A percentile compares a stretch with the other conserved stretches of the same genome.
phyloP scores from a whole-genome alignment of 2,797 vertebrate species.

The Mus caroli region DNA sequence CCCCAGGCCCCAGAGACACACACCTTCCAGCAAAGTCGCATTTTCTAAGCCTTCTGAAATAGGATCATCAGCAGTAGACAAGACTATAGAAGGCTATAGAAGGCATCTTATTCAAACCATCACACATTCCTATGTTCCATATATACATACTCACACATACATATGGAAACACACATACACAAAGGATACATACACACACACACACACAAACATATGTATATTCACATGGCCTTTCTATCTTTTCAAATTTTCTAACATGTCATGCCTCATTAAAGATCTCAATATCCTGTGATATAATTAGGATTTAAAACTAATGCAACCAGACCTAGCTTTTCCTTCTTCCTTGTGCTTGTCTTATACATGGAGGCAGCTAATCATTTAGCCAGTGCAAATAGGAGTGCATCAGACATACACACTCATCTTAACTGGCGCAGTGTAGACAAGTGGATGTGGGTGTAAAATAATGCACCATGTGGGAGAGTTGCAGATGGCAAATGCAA shows the following conservation, averaged over 20 bases:
- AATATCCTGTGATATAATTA: background rate
- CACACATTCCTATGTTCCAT: background rate
- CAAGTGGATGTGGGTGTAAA: background rate
- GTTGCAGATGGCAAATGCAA: background rate
- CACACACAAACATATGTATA: background rate
- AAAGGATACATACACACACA: background rate
- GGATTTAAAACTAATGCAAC: slow-evolving; percentile 26
- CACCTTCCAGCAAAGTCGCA: too few species aligned
- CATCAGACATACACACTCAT: background rate
- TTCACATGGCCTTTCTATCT: background rate
- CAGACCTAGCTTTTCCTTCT: background rate
- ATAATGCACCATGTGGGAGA: background rate
- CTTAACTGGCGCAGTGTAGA: background rate
- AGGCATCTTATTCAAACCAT: background rate
- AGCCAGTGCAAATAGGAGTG: background rate
- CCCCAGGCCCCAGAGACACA: background rate
- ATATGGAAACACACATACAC: background rate
- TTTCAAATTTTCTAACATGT: slow-evolving; percentile 3
- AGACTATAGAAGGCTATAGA: background rate
- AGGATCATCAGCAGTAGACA: background rate
- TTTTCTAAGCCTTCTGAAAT: background rate
- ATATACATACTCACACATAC: background rate
- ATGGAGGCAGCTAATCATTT: background rate
- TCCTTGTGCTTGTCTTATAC: background rate
- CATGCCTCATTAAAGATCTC: background rate